These are phyloP conservation scores for Leuciscus idus DNA, from an alignment of 2,113 vertebrate genomes.

Conservation along the genomic window DNA sequence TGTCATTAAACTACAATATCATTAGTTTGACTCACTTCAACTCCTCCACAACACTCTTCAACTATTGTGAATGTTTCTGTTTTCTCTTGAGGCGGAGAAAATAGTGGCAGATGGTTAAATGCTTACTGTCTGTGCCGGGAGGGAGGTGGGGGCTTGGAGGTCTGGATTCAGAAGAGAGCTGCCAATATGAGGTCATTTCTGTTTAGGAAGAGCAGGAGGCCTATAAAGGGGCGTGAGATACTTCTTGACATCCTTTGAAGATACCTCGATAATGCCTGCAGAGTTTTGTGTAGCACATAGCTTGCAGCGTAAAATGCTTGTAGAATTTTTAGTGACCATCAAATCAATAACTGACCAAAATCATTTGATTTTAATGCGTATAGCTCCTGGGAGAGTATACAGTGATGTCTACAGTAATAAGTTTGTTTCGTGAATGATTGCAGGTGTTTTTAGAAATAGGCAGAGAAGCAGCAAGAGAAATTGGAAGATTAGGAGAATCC, in stretches of 20 bases:
- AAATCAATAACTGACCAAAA: neutral
- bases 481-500: constrained; percentile 13
- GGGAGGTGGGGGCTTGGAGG: constrained; percentile 5
- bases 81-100: constrained; percentile 20
- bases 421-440: neutral
- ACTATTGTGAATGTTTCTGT: constrained; percentile 25
- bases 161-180: constrained; percentile 38
- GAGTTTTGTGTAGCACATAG: neutral
- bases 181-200: constrained; percentile 51
- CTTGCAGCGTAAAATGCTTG: neutral
- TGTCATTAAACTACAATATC: constrained; percentile 20
- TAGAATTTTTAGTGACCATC: neutral
- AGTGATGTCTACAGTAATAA: neutral
- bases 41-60: constrained; percentile 18
- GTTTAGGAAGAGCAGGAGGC: constrained; percentile 37
- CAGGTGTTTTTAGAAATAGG: neutral
- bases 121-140: constrained; percentile 34
- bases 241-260: constrained; percentile 26
- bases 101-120: constrained; percentile 49
- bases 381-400: neutral
- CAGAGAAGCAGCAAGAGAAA: neutral
- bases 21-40: neutral
- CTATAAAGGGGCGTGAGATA: constrained; percentile 11
- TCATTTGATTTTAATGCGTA: neutral
- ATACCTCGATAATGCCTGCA: constrained; percentile 1